phyloP scores from a whole-genome alignment of 2,797 vertebrate species.

The Pipistrellus pipistrellus region DNA sequence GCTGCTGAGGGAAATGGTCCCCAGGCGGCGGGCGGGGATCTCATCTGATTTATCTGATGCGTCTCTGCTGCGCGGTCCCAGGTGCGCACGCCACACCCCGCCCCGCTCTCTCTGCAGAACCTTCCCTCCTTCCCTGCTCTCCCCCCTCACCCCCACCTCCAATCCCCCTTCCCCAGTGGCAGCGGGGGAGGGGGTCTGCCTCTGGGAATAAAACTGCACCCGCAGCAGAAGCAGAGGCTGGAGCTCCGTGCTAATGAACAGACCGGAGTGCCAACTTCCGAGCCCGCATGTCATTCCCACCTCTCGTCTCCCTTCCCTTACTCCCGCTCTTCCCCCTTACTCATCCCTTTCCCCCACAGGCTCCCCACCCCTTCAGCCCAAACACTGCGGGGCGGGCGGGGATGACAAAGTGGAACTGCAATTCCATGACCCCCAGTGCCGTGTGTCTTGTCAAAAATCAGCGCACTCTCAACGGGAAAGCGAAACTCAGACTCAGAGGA shows the following conservation, averaged over 20 bases:
- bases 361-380: slow-evolving; percentile 77
- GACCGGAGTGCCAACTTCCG: slow-evolving; percentile 66
- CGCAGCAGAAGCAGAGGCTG: slow-evolving; percentile 79
- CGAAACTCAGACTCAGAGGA: slow-evolving; percentile 86
- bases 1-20: not conserved
- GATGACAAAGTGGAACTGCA: slow-evolving; percentile 82
- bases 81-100: accelerated
- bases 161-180: too few relatives aligned
- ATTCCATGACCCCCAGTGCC: slow-evolving; percentile 81
- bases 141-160: too few relatives aligned
- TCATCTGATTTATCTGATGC: not conserved
- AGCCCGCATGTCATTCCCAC: slow-evolving; percentile 76
- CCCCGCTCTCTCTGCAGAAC: too few relatives aligned
- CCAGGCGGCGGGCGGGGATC: not conserved
- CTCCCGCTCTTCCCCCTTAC: slow-evolving; percentile 55
- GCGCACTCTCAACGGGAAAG: slow-evolving; percentile 84
- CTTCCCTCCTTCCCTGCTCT: not conserved
- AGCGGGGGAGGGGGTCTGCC: too few relatives aligned
- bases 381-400: slow-evolving; percentile 83
- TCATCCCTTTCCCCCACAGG: slow-evolving; percentile 52
- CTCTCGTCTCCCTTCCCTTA: slow-evolving; percentile 71
- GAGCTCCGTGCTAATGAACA: slow-evolving; percentile 85
- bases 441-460: slow-evolving; percentile 88
- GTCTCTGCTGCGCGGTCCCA: too few relatives aligned
- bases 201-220: slow-evolving; percentile 82